These are phyloP conservation scores for Graptemys geographica DNA, from an alignment of 2,797 vertebrate genomes.

Conservation along the genomic window DNA sequence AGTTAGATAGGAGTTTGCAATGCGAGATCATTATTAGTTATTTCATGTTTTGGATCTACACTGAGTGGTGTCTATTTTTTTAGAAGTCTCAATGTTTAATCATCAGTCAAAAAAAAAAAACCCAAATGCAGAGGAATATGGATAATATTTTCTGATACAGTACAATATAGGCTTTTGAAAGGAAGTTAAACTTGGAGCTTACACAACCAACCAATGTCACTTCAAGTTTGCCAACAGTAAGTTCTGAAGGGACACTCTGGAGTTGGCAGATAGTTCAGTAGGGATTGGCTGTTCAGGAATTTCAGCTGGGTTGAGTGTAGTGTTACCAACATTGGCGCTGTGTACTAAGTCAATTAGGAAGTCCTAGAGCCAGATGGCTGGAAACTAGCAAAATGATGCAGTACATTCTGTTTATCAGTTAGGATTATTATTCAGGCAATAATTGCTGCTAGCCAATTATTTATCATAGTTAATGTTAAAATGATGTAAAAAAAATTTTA, in stretches of 20 bases:
- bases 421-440: conserved; percentile 66
- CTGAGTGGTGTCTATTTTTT: rapidly evolving
- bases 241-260: neutral
- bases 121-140: neutral
- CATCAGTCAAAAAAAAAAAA: neutral
- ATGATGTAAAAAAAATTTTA: conserved; percentile 9
- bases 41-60: neutral
- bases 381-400: conserved; percentile 75
- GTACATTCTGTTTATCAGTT: conserved; percentile 73
- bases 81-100: neutral
- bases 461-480: conserved; percentile 64
- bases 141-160: neutral
- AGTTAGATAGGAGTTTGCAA: neutral
- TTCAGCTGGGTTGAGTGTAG: neutral
- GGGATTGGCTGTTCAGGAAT: conserved; percentile 40
- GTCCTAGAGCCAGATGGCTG: conserved; percentile 82
- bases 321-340: conserved; percentile 40
- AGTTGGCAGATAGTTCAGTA: neutral
- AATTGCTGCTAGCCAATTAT: conserved; percentile 74
- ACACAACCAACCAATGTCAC: neutral
- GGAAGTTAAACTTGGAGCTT: neutral
- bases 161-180: neutral
- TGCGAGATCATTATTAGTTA: neutral
- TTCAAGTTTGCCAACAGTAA: neutral
- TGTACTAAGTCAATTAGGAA: conserved; percentile 75